Base-by-base conservation (phyloP, 2,797 vertebrate genomes). In the Peromyscus eremicus region DNA sequence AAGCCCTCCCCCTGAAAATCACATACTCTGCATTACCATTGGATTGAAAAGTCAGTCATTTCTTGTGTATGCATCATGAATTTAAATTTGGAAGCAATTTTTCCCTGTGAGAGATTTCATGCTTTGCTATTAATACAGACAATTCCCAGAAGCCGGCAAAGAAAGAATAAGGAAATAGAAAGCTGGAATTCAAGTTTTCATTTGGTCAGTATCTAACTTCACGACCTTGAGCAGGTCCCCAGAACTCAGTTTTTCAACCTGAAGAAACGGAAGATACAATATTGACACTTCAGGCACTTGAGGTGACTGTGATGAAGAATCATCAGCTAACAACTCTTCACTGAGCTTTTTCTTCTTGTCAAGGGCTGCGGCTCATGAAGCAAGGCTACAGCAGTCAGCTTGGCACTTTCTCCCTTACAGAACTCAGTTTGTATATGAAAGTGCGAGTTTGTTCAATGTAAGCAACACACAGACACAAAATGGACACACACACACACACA, bases 21-120 rank as follows among this genome's bases (percentile, higher is more conserved):
- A 98, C 97, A 90, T 84, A 95, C 85, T 94, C 95, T 92, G 79
- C 94, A 46, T 92, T 94, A 37, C 49, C 96, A 97, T 9, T 93
- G 87, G 93, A 96, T 97, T 96, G 96, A 96, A 96, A 98, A 98
- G 96, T 94, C 93, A 96, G 97, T 21, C 29, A 70, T 92, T 95
- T 98, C 96, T 92, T 97, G 87, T 55, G 75, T 95, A 97, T 40
- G 90, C 94, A 98, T 95, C 94, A 94, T 43, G 80, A 86, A 97
- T 96, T 97, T 98, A 97, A 97, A 97, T 98, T 97, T 96, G 97
- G 96, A 97, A 87, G 84, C 64, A 96, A 92, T 0, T 94, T 98
- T 97, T 97, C 89, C 71, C 87, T 81, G 46, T 27, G 49, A 2
- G n/a, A 88, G 96, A 98, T 96, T 98, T 98, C 89, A 97, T 97